Evolutionary conservation across 2,888 invertebrate species (phyloP).

Genomic region (Lypha dubia): DNA sequence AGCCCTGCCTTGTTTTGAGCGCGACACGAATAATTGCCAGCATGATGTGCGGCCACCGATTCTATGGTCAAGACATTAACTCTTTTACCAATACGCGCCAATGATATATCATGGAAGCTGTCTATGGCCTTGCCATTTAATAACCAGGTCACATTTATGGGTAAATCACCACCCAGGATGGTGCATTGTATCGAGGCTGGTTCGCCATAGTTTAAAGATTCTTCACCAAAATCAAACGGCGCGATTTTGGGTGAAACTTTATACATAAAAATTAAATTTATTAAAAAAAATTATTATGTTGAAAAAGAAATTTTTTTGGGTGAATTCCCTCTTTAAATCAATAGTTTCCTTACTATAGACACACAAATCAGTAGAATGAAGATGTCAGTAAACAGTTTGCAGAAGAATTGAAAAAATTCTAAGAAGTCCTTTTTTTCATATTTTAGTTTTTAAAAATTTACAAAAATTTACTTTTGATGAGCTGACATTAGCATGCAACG

Average conservation of each 20-base stretch:
- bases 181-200: slow-evolving; percentile 86
- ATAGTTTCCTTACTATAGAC: no score
- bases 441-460: no score
- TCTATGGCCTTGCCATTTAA: slow-evolving; percentile 83
- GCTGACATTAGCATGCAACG: no score
- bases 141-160: slow-evolving; percentile 87
- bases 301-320: background rate
- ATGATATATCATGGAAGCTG: slow-evolving; percentile 83
- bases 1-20: slow-evolving; percentile 87
- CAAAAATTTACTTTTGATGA: no score
- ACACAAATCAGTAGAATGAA: no score
- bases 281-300: background rate
- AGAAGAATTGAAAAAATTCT: no score
- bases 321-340: no score
- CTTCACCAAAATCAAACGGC: slow-evolving; percentile 86
- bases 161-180: slow-evolving; percentile 87
- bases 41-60: slow-evolving; percentile 85
- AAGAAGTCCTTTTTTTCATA: no score
- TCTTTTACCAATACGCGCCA: slow-evolving; percentile 86
- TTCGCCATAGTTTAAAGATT: slow-evolving; percentile 86
- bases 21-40: slow-evolving; percentile 89
- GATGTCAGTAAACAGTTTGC: no score
- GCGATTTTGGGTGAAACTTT: slow-evolving; percentile 85
- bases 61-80: slow-evolving; percentile 86
- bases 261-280: slow-evolving; percentile 21